Conservation (phyloP, 2,113 vertebrate species). For the Pogonocichla stellata region DNA sequence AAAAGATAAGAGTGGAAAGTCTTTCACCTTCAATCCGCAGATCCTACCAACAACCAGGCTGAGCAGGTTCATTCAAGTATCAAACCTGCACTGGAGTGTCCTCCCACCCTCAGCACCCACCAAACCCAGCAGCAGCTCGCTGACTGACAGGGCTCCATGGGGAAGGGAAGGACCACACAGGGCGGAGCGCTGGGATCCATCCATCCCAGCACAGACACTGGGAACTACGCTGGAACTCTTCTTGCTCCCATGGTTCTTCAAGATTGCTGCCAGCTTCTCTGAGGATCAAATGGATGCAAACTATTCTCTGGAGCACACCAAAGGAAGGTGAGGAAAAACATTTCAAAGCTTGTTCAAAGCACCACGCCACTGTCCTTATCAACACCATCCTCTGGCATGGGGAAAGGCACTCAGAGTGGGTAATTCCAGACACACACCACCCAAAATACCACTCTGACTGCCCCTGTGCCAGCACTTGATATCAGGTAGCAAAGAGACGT, state of each 20-base stretch:
- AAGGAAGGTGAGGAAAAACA: background rate
- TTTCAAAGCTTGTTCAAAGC: background rate
- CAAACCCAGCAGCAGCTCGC: background rate
- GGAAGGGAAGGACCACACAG: background rate
- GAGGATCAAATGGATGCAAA: background rate
- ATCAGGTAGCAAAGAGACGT: background rate
- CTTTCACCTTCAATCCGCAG: background rate
- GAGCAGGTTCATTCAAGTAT: conserved; percentile 28
- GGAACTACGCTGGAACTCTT: background rate
- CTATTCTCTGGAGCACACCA: background rate
- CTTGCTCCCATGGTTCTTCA: background rate
- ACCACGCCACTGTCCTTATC: background rate
- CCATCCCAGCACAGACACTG: background rate
- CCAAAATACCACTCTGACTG: background rate
- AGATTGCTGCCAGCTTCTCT: background rate
- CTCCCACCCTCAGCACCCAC: background rate
- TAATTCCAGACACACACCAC: background rate
- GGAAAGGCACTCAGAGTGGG: background rate
- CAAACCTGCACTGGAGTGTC: background rate
- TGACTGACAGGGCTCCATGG: background rate
- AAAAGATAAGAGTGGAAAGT: background rate
- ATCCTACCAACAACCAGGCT: background rate
- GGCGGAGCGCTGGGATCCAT: background rate
- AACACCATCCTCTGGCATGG: background rate
- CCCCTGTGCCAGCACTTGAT: background rate